Conservation (phyloP, 2,113 vertebrate species). For the Psittacus erithacus region DNA sequence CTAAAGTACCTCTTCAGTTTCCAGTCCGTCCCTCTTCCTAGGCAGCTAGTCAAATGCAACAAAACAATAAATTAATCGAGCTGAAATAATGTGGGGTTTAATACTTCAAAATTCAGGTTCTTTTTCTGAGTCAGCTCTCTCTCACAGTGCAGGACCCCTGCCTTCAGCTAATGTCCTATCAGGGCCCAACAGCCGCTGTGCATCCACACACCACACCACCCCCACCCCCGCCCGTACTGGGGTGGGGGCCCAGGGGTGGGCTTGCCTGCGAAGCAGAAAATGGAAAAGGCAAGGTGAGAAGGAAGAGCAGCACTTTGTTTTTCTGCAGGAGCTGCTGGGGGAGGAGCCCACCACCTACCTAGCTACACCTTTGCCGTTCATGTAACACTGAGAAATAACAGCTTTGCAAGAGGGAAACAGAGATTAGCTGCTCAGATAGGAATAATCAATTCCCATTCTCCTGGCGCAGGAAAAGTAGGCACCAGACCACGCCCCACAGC, state of each 20-base stretch:
- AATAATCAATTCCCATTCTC: not conserved
- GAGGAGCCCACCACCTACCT: not conserved
- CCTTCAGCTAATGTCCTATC: constrained; percentile 47
- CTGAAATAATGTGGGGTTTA: not conserved
- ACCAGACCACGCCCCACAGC: not conserved
- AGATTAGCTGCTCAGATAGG: not conserved
- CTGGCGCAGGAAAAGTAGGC: not conserved
- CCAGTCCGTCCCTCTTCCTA: not conserved
- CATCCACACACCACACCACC: not conserved
- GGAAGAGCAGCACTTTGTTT: not conserved
- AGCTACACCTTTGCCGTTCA: not conserved
- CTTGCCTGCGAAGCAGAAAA: not conserved
- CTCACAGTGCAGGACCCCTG: not conserved
- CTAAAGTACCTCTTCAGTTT: not conserved
- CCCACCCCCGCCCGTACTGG: not conserved
- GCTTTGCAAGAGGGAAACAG: not conserved
- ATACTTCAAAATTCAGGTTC: not conserved
- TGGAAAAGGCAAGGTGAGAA: not conserved
- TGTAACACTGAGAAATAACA: not conserved
- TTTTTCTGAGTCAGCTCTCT: not conserved
- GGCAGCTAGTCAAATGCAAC: not conserved
- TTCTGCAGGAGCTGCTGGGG: not conserved
- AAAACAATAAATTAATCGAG: not conserved
- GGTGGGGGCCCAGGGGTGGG: not conserved
- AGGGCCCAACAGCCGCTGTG: not conserved